These are phyloP conservation scores for Lasioglossum lativentre DNA, from an alignment of 2,888 invertebrate genomes.

Conservation along the genomic window DNA sequence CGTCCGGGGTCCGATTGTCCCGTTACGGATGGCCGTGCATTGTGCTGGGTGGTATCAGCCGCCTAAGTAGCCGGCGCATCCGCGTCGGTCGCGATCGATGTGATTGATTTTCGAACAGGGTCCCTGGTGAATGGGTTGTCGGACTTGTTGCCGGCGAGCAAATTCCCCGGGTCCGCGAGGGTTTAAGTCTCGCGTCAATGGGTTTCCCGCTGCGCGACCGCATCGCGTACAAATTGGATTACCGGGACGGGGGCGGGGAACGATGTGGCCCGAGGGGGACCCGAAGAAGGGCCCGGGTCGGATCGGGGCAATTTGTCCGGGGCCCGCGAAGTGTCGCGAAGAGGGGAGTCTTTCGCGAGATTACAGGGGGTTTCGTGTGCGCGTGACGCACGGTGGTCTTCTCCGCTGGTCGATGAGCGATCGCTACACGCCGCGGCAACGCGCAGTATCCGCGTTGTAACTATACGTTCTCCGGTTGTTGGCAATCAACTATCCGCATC, in stretches of 20 bases:
- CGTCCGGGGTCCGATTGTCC: slow-evolving; percentile 35
- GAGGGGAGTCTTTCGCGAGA: slow-evolving; percentile 41
- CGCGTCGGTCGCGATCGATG: slow-evolving; percentile 3
- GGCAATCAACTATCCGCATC: slow-evolving; percentile 65
- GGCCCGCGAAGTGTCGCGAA: slow-evolving; percentile 48
- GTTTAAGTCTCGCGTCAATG: slow-evolving; percentile 66
- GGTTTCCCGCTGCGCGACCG: slow-evolving; percentile 63
- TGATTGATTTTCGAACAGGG: slow-evolving; percentile 57
- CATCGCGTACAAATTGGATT: slow-evolving; percentile 70
- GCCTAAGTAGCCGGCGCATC: slow-evolving; percentile 34
- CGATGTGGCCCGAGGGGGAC: background rate
- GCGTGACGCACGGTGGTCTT: slow-evolving; percentile 53
- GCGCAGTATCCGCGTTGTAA: slow-evolving; percentile 53
- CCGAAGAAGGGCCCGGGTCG: background rate
- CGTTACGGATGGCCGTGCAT: slow-evolving; percentile 36
- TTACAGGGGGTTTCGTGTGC: slow-evolving; percentile 39
- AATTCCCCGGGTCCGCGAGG: slow-evolving; percentile 34
- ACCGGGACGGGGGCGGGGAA: slow-evolving; percentile 9
- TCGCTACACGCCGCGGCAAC: slow-evolving; percentile 64
- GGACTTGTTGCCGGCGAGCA: slow-evolving; percentile 39
- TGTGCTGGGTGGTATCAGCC: slow-evolving; percentile 27
- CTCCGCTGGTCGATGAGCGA: slow-evolving; percentile 58
- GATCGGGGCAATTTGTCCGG: slow-evolving; percentile 61
- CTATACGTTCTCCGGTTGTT: slow-evolving; percentile 59
- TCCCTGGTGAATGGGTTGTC: slow-evolving; percentile 28